phyloP scores from a whole-genome alignment of 2,113 vertebrate genomes.

The Mustela lutreola region DNA sequence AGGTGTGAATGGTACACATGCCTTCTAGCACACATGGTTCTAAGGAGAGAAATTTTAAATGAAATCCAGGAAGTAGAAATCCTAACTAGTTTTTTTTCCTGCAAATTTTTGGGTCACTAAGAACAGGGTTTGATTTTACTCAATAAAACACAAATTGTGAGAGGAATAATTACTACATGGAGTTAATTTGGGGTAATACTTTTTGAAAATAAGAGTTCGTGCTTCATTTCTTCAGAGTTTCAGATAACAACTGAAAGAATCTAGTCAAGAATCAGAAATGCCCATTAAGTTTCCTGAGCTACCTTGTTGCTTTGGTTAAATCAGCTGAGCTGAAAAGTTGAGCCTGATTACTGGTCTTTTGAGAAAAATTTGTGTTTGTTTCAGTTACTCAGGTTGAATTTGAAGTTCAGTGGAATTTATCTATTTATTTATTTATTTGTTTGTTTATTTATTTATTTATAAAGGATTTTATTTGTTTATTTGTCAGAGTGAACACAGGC shows the following conservation, averaged over 20 bases:
- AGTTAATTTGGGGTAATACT: neutral
- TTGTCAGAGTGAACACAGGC: too few species aligned
- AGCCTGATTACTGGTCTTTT: neutral
- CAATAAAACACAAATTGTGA: conserved; percentile 12
- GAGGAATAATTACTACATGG: neutral
- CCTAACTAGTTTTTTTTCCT: neutral
- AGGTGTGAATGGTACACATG: neutral
- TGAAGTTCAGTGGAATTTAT: conserved; percentile 15
- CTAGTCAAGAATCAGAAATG: neutral
- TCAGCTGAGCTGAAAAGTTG: neutral
- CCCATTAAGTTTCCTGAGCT: neutral
- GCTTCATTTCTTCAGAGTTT: neutral
- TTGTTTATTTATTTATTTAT: too few species aligned
- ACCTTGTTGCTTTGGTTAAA: neutral
- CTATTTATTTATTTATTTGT: neutral
- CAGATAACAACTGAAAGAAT: neutral
- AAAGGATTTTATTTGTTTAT: too few species aligned
- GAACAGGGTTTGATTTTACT: neutral
- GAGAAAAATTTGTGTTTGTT: conserved; percentile 11
- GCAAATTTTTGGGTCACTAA: neutral
- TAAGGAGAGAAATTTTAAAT: neutral
- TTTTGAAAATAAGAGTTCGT: neutral
- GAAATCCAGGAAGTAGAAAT: conserved; percentile 29
- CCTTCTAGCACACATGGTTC: neutral
- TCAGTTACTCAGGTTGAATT: neutral